phyloP scores from a whole-genome alignment of 2,888 invertebrate species.

The Rotaria macrura region DNA sequence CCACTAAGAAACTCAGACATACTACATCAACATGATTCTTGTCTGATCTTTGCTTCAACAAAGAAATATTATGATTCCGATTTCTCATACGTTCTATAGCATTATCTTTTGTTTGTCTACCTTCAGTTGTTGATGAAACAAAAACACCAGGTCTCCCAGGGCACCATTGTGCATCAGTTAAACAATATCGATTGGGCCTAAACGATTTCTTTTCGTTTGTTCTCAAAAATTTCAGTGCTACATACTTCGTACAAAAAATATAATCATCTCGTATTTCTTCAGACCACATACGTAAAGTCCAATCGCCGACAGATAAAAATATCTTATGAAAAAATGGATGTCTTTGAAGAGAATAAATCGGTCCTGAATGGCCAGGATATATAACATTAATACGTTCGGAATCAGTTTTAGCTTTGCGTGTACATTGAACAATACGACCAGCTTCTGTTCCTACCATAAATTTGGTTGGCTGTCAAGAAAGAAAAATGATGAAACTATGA shows the following conservation, averaged over 20 bases:
- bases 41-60: too few relatives aligned
- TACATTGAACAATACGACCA: conserved; percentile 58
- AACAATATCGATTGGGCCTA: conserved; percentile 30
- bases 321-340: conserved; percentile 89
- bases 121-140: conserved; percentile 72
- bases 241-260: conserved; percentile 53
- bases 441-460: conserved; percentile 68
- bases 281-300: conserved; percentile 82
- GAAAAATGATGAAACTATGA: neutral
- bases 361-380: conserved; percentile 60
- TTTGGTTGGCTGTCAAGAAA: conserved; percentile 58
- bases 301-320: conserved; percentile 84
- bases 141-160: conserved; percentile 75
- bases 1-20: too few relatives aligned
- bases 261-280: conserved; percentile 86
- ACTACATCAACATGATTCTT: too few relatives aligned
- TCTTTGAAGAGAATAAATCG: conserved; percentile 75
- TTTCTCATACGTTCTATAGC: too few relatives aligned
- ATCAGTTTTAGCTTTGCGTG: conserved; percentile 66
- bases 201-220: neutral
- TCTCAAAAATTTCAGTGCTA: neutral
- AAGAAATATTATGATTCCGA: too few relatives aligned
- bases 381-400: conserved; percentile 63
- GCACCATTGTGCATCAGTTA: conserved; percentile 70
- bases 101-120: conserved; percentile 50